Conservation (phyloP, 1,140 invertebrate genomes). For the Zaprionus lachaisei region DNA sequence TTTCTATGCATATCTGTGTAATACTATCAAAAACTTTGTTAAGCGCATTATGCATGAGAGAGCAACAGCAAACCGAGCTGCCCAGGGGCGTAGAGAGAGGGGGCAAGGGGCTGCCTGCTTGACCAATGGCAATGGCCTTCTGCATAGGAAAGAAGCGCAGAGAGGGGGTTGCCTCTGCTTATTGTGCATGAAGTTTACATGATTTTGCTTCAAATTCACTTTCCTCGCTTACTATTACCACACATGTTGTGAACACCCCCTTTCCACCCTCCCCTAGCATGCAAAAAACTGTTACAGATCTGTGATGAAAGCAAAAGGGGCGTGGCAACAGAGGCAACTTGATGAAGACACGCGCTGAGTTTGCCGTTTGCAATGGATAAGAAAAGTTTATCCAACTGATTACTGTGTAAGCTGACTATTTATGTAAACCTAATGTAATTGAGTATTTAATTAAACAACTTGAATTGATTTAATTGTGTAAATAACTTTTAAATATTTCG, state of each 20-base stretch:
- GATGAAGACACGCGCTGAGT: conserved; percentile 20
- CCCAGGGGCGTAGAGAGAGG: conserved; percentile 7
- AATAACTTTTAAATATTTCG: too few species aligned
- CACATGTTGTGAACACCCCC: conserved; percentile 1
- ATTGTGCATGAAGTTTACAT: conserved; percentile 77
- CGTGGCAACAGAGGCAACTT: conserved; percentile 3
- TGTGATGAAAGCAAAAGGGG: conserved; percentile 47
- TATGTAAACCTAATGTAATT: conserved; percentile 33
- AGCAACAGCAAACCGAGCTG: not conserved
- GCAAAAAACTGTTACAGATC: conserved; percentile 37
- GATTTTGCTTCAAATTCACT: conserved; percentile 43
- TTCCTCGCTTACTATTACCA: conserved; percentile 49
- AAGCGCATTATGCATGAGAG: conserved; percentile 68
- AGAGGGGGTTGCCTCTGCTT: conserved; percentile 43
- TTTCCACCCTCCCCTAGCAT: not conserved
- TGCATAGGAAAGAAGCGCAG: not conserved
- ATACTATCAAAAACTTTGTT: conserved; percentile 74
- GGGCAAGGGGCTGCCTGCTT: not conserved
- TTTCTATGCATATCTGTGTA: conserved; percentile 59
- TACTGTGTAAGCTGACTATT: not conserved
- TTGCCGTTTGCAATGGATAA: not conserved
- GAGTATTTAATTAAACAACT: too few species aligned
- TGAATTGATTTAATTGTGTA: too few species aligned
- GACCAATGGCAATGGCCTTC: conserved; percentile 52
- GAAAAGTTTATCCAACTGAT: not conserved